Evolutionary conservation across 2,113 vertebrate species (phyloP).

Genomic region (Paramormyrops kingsleyae): DNA sequence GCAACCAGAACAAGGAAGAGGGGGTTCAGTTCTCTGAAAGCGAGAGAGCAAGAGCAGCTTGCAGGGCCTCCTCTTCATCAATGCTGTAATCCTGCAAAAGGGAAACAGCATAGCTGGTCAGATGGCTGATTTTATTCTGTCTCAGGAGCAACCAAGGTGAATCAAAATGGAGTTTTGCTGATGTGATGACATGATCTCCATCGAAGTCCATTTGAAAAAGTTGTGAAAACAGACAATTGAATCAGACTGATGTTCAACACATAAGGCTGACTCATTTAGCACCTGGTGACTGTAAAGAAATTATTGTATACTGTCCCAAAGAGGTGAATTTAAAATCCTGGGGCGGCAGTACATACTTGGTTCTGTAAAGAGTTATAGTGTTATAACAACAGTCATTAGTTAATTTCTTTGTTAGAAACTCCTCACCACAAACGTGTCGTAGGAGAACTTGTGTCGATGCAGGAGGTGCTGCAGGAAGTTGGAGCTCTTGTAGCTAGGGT

Average conservation of each 20-base stretch:
- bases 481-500: constrained; percentile 92
- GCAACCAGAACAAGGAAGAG: background rate
- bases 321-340: background rate
- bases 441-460: constrained; percentile 94
- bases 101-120: background rate
- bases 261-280: background rate
- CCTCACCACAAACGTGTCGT: constrained; percentile 92
- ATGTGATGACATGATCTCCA: background rate
- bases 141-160: background rate
- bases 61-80: constrained; percentile 85
- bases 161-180: background rate
- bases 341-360: background rate
- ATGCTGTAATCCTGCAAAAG: constrained; percentile 83
- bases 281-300: background rate
- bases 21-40: constrained; percentile 80
- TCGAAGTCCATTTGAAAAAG: background rate
- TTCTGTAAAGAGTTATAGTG: background rate
- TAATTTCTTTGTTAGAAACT: background rate
- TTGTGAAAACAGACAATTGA: background rate
- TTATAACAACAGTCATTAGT: background rate
- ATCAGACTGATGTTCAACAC: background rate
- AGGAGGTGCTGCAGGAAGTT: constrained; percentile 93
- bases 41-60: constrained; percentile 86
- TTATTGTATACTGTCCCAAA: background rate
- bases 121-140: background rate